These are phyloP conservation scores for Euwallacea fornicatus DNA, from an alignment of 1,140 invertebrate genomes.

Conservation along the genomic window DNA sequence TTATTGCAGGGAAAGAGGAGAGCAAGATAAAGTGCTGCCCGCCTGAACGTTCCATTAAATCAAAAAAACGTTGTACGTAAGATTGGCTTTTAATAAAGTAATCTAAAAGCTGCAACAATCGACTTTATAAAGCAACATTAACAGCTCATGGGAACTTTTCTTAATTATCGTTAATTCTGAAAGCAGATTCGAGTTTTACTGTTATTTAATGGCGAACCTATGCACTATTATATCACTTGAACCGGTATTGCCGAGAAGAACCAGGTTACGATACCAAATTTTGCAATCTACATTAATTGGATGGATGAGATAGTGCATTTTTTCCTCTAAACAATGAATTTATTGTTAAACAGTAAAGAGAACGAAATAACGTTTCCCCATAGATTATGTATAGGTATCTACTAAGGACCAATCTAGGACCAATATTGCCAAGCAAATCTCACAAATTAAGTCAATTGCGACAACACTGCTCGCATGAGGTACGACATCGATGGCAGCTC, in stretches of 20 bases:
- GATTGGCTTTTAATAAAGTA: too few relatives aligned
- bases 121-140: slow-evolving; percentile 4
- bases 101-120: background rate
- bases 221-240: slow-evolving; percentile 13
- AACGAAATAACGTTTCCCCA: background rate
- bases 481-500: too few relatives aligned
- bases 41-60: too few relatives aligned
- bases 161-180: slow-evolving; percentile 8
- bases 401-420: background rate
- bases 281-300: slow-evolving; percentile 21
- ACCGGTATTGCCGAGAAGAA: slow-evolving; percentile 7
- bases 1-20: too few relatives aligned
- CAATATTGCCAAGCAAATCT: too few relatives aligned
- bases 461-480: too few relatives aligned
- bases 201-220: slow-evolving; percentile 12
- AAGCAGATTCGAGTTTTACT: slow-evolving; percentile 8
- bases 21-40: too few relatives aligned
- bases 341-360: slow-evolving; percentile 7
- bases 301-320: slow-evolving; percentile 17
- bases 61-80: too few relatives aligned
- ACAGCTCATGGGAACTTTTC: slow-evolving; percentile 6
- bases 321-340: slow-evolving; percentile 15
- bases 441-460: too few relatives aligned
- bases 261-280: slow-evolving; percentile 12
- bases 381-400: background rate